Percentiles rank a stretch among this genome's conserved stretches.
These are phyloP conservation scores for Nebria salina DNA, from an alignment of 2,888 invertebrate genomes.

Conservation along the genomic window DNA sequence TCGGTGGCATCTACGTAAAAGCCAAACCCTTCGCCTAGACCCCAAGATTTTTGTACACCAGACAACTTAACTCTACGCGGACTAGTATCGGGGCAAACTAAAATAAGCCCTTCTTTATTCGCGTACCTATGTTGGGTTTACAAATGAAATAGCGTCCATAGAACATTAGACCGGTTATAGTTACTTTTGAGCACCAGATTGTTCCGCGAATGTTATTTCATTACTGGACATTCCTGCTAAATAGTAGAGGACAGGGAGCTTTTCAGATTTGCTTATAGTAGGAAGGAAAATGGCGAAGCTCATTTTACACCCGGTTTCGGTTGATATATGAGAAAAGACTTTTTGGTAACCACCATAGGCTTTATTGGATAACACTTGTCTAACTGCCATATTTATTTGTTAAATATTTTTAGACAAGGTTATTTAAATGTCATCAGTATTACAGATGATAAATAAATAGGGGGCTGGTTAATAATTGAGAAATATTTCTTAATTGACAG, in stretches of 20 bases:
- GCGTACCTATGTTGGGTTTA: conserved; percentile 70
- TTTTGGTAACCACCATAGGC: conserved; percentile 87
- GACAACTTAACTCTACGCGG: conserved; percentile 89
- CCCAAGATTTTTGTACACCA: conserved; percentile 92
- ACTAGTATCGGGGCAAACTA: conserved; percentile 96
- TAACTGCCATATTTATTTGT: conserved; percentile 55
- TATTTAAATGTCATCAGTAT: conserved; percentile 4
- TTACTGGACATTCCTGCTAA: conserved; percentile 93
- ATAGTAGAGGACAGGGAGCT: conserved; percentile 87
- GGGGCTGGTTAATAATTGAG: not conserved
- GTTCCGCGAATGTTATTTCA: conserved; percentile 95
- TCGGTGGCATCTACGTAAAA: conserved; percentile 94
- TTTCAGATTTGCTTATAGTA: conserved; percentile 72
- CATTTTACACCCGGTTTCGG: conserved; percentile 86
- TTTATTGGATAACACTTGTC: conserved; percentile 74
- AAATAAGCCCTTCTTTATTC: conserved; percentile 82
- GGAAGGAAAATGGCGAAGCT: conserved; percentile 93
- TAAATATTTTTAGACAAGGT: not conserved
- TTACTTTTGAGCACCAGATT: conserved; percentile 90
- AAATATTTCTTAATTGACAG: too few relatives aligned
- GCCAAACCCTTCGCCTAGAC: conserved; percentile 95
- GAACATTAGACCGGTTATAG: conserved; percentile 3
- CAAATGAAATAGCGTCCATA: not conserved
- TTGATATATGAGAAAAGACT: conserved; percentile 82
- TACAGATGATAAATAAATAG: not conserved